A percentile compares a stretch with the other conserved stretches of the same genome.
These are phyloP conservation scores for Dendrocincla tyrannina DNA, from an alignment of 2,797 vertebrate species.

Conservation along the genomic window DNA sequence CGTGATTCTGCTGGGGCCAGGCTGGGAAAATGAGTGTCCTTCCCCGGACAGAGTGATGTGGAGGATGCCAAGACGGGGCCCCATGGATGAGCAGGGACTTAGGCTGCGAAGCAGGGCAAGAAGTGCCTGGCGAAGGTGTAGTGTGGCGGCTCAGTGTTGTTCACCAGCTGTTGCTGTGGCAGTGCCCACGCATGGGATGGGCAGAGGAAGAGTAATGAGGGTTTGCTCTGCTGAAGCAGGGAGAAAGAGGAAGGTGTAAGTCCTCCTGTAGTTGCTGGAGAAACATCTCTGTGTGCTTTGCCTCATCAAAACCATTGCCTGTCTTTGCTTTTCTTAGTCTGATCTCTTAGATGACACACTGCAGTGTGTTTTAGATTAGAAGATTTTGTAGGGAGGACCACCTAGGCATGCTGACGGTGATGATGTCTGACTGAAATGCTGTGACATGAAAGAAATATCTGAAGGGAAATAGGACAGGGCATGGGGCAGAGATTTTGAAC, in stretches of 20 bases:
- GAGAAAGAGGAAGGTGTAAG: background rate
- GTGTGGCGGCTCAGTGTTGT: fast-evolving
- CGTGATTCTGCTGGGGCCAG: background rate
- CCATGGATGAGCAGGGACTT: background rate
- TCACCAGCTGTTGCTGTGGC: background rate
- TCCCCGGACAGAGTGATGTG: fast-evolving
- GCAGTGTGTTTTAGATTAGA: background rate
- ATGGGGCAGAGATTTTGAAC: background rate
- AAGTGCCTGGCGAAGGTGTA: fast-evolving
- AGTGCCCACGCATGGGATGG: background rate
- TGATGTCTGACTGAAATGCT: background rate
- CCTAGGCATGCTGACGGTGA: background rate
- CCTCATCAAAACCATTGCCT: background rate
- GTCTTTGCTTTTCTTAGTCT: background rate
- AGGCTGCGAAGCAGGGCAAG: background rate
- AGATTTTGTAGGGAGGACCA: background rate
- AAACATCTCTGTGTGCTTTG: background rate
- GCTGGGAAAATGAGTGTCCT: background rate
- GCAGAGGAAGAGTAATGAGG: background rate
- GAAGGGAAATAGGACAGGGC: background rate
- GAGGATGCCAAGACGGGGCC: background rate
- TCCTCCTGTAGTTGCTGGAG: background rate
- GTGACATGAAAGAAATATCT: background rate
- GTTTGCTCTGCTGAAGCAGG: background rate
- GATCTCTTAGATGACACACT: background rate